Percentiles rank a stretch among this genome's conserved stretches.
phyloP scores from a whole-genome alignment of 2,113 vertebrate genomes.

The Callaeas wilsoni region DNA sequence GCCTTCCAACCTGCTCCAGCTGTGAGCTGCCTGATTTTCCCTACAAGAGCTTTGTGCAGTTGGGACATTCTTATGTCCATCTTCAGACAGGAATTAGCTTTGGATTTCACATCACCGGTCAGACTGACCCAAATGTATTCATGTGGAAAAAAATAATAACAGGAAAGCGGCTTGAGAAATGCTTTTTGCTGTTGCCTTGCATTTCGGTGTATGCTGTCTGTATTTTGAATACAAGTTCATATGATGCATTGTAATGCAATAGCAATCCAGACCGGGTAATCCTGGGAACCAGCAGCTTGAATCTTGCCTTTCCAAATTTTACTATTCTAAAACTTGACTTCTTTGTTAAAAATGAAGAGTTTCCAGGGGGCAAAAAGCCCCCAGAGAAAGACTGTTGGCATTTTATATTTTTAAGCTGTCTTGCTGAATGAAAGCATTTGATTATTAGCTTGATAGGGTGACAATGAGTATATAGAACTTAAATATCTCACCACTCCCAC shows the following conservation, averaged over 20 bases:
- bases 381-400: constrained; percentile 50
- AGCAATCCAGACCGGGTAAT: constrained; percentile 6
- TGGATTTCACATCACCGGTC: neutral
- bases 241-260: neutral
- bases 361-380: constrained; percentile 36
- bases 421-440: constrained; percentile 44
- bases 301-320: constrained; percentile 32
- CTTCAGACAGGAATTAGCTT: neutral
- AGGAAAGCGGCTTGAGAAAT: constrained; percentile 43
- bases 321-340: constrained; percentile 29
- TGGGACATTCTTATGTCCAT: neutral
- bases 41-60: neutral
- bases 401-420: constrained; percentile 50
- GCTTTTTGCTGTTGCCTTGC: neutral
- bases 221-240: neutral
- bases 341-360: constrained; percentile 46
- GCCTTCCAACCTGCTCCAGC: neutral
- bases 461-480: constrained; percentile 54
- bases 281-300: constrained; percentile 45
- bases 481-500: constrained; percentile 56
- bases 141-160: neutral
- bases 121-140: neutral
- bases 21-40: neutral
- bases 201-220: neutral
- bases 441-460: constrained; percentile 49